Base-by-base conservation (phyloP, 2,888 invertebrate species). In the Hypomecis atomaria region DNA sequence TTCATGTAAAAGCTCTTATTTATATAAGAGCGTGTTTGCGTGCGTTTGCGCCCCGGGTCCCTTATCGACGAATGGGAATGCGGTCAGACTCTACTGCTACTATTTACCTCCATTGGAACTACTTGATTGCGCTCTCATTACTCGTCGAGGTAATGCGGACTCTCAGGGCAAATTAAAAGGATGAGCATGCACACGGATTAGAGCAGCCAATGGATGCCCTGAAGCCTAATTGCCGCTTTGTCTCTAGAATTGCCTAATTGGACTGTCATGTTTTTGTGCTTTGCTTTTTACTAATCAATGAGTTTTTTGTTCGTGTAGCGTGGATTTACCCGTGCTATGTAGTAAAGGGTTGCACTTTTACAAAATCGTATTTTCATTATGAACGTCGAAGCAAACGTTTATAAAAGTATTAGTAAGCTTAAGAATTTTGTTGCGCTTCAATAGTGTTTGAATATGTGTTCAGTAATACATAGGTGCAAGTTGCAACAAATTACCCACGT, bases 1-100 rank as follows among this genome's bases (percentile, higher is more conserved):
- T 82, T 81, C 73, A 84, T 79, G 81, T 85, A 86, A 89, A 87
- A 83, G 87, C 78, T 84, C 84, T 82, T 88, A 89, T 90, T 89
- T 89, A 87, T 87, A 87, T 85, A 78, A 80, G 82, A 88, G 88
- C 86, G 85, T 86, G 85, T 83, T 83, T 73, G 78, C 79, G 79
- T 81, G 81, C 84, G 82, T 83, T 62, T 83, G 79, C 82, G 80
- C 75, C 77, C 73, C 73, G 63, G 74, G 72, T 71, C 71, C 71
- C 73, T 70, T 77, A 74, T 76, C 76, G 74, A 71, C 72, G 75
- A 79, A 75, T 76, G 73, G 74, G 74, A 78, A 79, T 77, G 64
- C 63, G 76, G 74, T 72, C 70, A 70, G 70, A 72, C 49, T 62
- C 62, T 65, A 59, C 65, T 57, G 48, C 60, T 61, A 23, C 23